Percentiles rank a stretch among this genome's conserved stretches.
Conservation (phyloP, 1,140 invertebrate genomes). For the Lysiphlebus fabarum region DNA sequence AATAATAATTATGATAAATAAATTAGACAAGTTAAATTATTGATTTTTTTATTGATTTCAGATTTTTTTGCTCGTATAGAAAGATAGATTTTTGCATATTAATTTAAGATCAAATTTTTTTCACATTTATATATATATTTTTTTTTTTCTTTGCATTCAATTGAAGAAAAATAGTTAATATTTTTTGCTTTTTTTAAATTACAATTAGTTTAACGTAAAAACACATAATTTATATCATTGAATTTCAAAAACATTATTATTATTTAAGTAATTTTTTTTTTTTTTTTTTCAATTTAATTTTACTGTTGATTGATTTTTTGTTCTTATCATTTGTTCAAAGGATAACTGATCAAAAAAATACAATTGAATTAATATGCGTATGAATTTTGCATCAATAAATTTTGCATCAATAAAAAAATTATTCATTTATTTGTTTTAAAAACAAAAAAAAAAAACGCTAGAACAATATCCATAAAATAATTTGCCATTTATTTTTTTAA, state of each 20-base stretch:
- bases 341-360: background rate
- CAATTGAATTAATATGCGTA: background rate
- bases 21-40: background rate
- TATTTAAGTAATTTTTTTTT: conserved; percentile 11
- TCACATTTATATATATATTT: conserved; percentile 29
- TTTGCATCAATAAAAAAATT: no score
- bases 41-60: background rate
- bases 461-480: no score
- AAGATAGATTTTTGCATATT: no score
- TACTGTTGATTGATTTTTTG: conserved; percentile 12
- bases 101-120: no score
- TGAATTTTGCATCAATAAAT: background rate
- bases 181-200: conserved; percentile 19
- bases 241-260: conserved; percentile 35
- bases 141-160: conserved; percentile 23
- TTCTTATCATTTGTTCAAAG: conserved; percentile 25
- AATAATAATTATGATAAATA: no score
- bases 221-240: conserved; percentile 21
- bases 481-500: no score
- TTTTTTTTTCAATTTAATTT: conserved; percentile 6
- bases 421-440: no score
- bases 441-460: no score
- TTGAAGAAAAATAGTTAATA: conserved; percentile 26
- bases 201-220: conserved; percentile 34
- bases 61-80: no score